phyloP scores from a whole-genome alignment of 2,113 vertebrate species.

The Lepidiolamprologus cunningtoni region DNA sequence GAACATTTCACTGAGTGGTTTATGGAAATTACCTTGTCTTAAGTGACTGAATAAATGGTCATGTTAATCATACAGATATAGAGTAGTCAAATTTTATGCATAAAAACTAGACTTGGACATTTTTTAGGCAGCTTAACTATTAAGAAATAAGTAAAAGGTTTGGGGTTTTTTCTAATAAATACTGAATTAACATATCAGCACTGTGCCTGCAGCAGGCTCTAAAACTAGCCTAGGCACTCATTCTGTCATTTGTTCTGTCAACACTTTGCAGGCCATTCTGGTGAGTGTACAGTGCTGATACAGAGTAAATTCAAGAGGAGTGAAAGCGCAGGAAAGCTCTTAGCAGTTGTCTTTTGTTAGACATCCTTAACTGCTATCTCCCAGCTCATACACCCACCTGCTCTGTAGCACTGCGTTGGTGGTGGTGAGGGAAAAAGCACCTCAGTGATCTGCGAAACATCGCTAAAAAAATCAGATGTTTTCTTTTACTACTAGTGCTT shows the following conservation, averaged over 20 bases:
- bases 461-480: conserved; percentile 15
- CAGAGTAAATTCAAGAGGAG: neutral
- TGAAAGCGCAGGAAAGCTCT: neutral
- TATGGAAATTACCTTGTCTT: neutral
- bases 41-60: neutral
- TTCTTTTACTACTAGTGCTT: conserved; percentile 13
- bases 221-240: neutral
- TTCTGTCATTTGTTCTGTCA: neutral
- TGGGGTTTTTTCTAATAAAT: accelerated
- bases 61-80: neutral
- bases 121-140: neutral
- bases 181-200: neutral
- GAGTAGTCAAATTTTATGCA: neutral
- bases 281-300: neutral
- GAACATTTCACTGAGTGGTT: neutral
- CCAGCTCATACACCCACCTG: conserved; percentile 27
- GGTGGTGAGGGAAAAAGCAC: neutral
- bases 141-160: neutral
- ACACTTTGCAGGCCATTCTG: neutral
- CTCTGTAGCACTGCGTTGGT: conserved; percentile 7
- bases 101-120: neutral
- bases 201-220: neutral
- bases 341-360: neutral
- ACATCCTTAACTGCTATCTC: neutral
- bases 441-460: neutral